Evolutionary conservation across 2,797 vertebrate species (phyloP).

Genomic region (Danio kyathit): DNA sequence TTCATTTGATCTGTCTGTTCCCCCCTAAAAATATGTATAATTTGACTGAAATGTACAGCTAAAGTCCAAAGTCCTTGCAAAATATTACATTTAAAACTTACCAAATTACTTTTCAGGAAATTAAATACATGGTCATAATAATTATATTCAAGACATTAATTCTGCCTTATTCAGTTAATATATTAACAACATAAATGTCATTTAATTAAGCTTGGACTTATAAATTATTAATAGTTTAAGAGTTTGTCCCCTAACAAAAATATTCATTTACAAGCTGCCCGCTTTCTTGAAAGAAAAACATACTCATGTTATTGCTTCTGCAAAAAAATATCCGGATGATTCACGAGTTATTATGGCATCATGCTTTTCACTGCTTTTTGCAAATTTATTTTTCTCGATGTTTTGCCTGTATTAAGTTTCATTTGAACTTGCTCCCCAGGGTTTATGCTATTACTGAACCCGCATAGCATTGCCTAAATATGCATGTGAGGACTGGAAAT

Average conservation of each 20-base stretch:
- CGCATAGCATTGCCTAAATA: background rate
- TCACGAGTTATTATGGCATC: background rate
- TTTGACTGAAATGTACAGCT: too few species aligned
- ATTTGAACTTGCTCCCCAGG: background rate
- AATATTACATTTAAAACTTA: too few species aligned
- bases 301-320: background rate
- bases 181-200: background rate
- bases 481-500: background rate
- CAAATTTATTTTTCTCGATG: background rate
- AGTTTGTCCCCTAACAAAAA: background rate
- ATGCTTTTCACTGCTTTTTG: background rate
- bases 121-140: background rate
- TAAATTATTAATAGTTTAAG: background rate
- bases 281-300: constrained; percentile 38
- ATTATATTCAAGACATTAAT: background rate
- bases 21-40: too few species aligned
- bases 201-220: background rate
- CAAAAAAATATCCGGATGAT: background rate
- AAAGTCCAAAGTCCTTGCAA: too few species aligned
- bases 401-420: background rate
- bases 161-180: background rate
- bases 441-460: background rate
- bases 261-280: constrained; percentile 34
- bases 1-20: background rate
- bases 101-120: too few species aligned